A percentile compares a stretch with the other conserved stretches of the same genome.
Evolutionary conservation across 2,113 vertebrate genomes (phyloP).

Genomic region (Catagonus wagneri): DNA sequence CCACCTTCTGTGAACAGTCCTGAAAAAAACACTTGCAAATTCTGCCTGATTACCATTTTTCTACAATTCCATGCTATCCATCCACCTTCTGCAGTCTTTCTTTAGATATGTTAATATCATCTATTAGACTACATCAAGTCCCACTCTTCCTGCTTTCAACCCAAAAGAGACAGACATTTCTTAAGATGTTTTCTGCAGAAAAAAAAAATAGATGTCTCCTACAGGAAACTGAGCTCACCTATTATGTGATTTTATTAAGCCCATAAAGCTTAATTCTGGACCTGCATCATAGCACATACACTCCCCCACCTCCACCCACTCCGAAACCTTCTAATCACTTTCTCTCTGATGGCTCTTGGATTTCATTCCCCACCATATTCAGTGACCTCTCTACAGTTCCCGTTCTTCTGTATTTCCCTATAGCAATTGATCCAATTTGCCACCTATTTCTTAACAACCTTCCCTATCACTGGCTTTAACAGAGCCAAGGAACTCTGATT

Average conservation of each 20-base stretch:
- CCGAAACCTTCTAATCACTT: background rate
- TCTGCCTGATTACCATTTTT: slow-evolving; percentile 17
- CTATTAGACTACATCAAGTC: slow-evolving; percentile 55
- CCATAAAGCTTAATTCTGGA: slow-evolving; percentile 52
- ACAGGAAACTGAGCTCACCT: slow-evolving; percentile 65
- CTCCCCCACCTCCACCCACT: slow-evolving; percentile 12
- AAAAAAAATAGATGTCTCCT: slow-evolving; percentile 46
- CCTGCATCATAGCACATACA: background rate
- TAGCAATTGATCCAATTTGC: background rate
- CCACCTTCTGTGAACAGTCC: background rate
- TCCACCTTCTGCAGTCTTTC: slow-evolving; percentile 67
- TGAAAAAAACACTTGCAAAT: slow-evolving; percentile 18
- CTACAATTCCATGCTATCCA: slow-evolving; percentile 38
- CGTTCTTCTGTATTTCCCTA: slow-evolving; percentile 27
- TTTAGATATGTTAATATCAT: slow-evolving; percentile 81
- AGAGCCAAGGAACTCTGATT: background rate
- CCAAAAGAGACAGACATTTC: slow-evolving; percentile 70
- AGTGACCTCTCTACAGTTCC: background rate
- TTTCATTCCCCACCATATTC: slow-evolving; percentile 18
- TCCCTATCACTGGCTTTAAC: background rate
- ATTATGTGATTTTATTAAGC: slow-evolving; percentile 54
- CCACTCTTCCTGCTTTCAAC: slow-evolving; percentile 71
- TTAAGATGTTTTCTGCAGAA: slow-evolving; percentile 71
- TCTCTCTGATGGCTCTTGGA: slow-evolving; percentile 37
- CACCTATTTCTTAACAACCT: slow-evolving; percentile 33